phyloP scores from a whole-genome alignment of 2,113 vertebrate species.

The Reinhardtius hippoglossoides region DNA sequence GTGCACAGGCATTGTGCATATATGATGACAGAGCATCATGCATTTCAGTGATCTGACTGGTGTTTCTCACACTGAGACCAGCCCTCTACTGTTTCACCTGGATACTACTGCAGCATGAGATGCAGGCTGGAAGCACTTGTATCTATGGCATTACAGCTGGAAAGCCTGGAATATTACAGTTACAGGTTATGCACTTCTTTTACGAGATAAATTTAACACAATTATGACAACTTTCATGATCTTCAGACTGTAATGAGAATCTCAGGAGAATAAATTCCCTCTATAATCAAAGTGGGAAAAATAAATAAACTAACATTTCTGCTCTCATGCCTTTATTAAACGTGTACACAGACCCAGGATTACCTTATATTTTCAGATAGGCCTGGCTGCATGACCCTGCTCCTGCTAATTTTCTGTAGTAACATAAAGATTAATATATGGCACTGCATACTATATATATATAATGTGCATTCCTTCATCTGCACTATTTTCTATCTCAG shows the following conservation, averaged over 20 bases:
- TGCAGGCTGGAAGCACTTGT: constrained; percentile 30
- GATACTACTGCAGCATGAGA: constrained; percentile 46
- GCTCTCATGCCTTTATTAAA: too few relatives aligned
- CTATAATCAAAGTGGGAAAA: neutral
- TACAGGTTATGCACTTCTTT: neutral
- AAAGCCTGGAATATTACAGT: neutral
- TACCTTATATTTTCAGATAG: too few relatives aligned
- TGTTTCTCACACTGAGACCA: neutral
- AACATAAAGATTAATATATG: neutral
- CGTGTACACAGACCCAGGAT: too few relatives aligned
- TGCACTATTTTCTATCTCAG: neutral
- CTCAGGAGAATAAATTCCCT: neutral
- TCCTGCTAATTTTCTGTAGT: neutral
- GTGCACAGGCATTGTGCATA: neutral
- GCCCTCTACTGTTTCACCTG: constrained; percentile 51
- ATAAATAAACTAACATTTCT: neutral
- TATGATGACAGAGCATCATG: neutral
- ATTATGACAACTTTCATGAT: neutral
- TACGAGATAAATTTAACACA: neutral
- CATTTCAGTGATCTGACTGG: neutral
- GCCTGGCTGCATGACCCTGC: too few relatives aligned
- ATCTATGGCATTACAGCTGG: neutral
- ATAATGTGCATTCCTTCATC: neutral
- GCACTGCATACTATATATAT: neutral
- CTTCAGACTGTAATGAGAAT: neutral